phyloP scores from a whole-genome alignment of 2,797 vertebrate genomes.

The Threskiornis aethiopicus region DNA sequence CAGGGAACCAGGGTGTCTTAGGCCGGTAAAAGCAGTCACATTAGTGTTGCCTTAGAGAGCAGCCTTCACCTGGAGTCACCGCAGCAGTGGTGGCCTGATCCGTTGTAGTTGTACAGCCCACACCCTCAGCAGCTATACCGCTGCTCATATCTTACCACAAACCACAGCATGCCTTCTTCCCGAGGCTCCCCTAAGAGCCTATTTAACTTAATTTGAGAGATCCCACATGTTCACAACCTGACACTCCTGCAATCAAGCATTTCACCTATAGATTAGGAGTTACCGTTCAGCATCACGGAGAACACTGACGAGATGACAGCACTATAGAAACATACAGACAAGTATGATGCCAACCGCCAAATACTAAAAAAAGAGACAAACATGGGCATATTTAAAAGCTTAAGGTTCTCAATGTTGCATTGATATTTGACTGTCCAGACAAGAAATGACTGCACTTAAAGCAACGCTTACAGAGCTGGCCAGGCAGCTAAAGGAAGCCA shows the following conservation, averaged over 20 bases:
- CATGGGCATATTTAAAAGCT: not conserved
- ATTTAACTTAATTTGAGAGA: not conserved
- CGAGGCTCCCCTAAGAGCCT: not conserved
- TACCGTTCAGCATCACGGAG: not conserved
- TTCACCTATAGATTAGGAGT: not conserved
- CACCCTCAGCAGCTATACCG: not conserved
- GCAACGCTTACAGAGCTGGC: not conserved
- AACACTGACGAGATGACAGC: not conserved
- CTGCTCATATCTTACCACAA: not conserved
- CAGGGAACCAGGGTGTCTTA: accelerated
- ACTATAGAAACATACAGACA: not conserved
- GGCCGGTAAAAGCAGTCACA: not conserved
- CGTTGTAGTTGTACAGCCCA: accelerated
- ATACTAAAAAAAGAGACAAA: not conserved
- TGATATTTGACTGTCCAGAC: not conserved
- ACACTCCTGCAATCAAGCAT: not conserved
- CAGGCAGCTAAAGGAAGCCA: not conserved
- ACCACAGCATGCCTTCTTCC: not conserved
- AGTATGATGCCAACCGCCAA: not conserved
- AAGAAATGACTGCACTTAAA: not conserved
- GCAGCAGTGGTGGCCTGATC: not conserved
- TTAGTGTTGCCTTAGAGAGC: not conserved
- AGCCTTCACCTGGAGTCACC: not conserved
- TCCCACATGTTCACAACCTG: not conserved
- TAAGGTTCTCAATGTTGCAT: not conserved